A percentile compares a stretch with the other conserved stretches of the same genome.
These are phyloP conservation scores for Hypothenemus hampei DNA, from an alignment of 1,140 invertebrate species.

Conservation along the genomic window DNA sequence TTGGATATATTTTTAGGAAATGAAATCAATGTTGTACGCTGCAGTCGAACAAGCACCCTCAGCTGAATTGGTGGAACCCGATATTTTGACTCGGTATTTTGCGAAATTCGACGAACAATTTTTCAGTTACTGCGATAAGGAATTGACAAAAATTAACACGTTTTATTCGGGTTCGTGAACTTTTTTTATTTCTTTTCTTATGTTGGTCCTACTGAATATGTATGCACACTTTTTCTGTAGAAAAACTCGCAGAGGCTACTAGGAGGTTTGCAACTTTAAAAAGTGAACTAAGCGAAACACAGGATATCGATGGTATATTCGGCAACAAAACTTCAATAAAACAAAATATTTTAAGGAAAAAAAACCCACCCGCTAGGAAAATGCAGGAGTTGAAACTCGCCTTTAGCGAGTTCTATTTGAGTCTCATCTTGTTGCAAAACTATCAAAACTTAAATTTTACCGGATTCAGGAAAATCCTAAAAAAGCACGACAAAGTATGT, in stretches of 20 bases:
- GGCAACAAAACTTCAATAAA: constrained; percentile 49
- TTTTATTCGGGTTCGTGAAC: constrained; percentile 87
- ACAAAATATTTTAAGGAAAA: constrained; percentile 46
- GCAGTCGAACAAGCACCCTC: constrained; percentile 86
- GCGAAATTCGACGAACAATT: constrained; percentile 95
- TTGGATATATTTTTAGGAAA: constrained; percentile 58
- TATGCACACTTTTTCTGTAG: too few relatives aligned
- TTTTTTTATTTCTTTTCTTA: not conserved
- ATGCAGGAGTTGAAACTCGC: constrained; percentile 94
- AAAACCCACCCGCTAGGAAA: constrained; percentile 66
- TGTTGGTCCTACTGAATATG: constrained; percentile 2
- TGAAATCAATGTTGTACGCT: constrained; percentile 86
- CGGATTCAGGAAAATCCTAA: constrained; percentile 99
- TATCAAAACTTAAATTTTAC: constrained; percentile 97
- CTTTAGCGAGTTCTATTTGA: constrained; percentile 99
- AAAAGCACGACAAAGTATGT: constrained; percentile 97
- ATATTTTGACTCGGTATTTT: constrained; percentile 83
- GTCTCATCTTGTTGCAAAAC: constrained; percentile 86
- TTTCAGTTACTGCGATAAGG: constrained; percentile 92
- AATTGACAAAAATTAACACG: constrained; percentile 93
- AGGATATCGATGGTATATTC: constrained; percentile 58
- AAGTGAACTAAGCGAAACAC: constrained; percentile 77
- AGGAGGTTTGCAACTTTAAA: constrained; percentile 88
- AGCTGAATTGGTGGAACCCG: constrained; percentile 79
- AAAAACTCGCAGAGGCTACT: constrained; percentile 96